phyloP scores from a whole-genome alignment of 2,888 invertebrate species.

The Rhaphigaster nebulosa region DNA sequence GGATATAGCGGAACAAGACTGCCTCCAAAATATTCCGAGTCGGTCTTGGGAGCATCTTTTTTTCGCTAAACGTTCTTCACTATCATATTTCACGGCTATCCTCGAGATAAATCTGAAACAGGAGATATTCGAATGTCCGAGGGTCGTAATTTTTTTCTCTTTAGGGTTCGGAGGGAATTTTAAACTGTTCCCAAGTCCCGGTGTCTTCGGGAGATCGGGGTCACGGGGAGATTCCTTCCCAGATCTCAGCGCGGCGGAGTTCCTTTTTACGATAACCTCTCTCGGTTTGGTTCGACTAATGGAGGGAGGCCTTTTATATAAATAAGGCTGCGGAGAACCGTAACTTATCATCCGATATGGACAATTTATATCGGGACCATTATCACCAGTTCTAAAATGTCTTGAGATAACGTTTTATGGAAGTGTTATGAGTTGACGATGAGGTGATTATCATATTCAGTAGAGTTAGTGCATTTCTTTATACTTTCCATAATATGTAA shows the following conservation, averaged over 20 bases:
- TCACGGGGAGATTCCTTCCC: slow-evolving; percentile 10
- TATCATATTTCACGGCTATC: slow-evolving; percentile 41
- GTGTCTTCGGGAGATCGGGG: background rate
- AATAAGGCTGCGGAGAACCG: background rate
- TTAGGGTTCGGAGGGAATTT: slow-evolving; percentile 17
- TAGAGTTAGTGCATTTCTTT: background rate
- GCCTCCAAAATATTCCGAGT: slow-evolving; percentile 24
- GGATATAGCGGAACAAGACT: background rate
- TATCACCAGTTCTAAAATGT: background rate
- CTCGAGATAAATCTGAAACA: slow-evolving; percentile 39
- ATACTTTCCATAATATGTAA: background rate
- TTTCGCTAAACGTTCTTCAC: slow-evolving; percentile 40
- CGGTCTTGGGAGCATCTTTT: slow-evolving; percentile 3
- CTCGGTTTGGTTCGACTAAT: slow-evolving; percentile 19
- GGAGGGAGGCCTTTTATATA: slow-evolving; percentile 25
- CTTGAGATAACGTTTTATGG: background rate
- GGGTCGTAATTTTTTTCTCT: slow-evolving; percentile 34
- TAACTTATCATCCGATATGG: slow-evolving; percentile 21
- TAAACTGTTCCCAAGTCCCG: background rate
- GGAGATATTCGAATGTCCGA: slow-evolving; percentile 35
- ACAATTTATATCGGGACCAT: background rate
- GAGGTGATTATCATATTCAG: background rate
- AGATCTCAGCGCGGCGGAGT: background rate
- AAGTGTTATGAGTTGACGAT: background rate
- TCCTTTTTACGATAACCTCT: slow-evolving; percentile 19